phyloP scores from a whole-genome alignment of 1,140 invertebrate genomes.

The Dinothrombium tinctorium region DNA sequence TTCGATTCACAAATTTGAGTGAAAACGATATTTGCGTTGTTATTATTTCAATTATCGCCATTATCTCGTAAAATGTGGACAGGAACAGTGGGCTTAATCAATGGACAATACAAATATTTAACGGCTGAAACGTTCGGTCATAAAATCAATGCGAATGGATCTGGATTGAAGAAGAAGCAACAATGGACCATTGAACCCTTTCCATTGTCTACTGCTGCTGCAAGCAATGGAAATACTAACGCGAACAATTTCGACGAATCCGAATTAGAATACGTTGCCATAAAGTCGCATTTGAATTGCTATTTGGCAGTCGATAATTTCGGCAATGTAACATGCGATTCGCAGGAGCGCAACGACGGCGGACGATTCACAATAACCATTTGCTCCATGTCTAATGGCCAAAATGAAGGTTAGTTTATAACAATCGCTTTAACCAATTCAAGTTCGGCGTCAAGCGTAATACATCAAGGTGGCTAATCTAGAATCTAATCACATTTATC shows the following conservation, averaged over 20 bases:
- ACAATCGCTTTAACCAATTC: too few species aligned
- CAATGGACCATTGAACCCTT: conserved; percentile 68
- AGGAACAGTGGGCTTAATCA: conserved; percentile 61
- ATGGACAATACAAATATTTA: conserved; percentile 60
- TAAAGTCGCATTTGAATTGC: conserved; percentile 47
- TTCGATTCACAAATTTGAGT: too few species aligned
- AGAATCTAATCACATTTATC: too few species aligned
- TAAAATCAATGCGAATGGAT: conserved; percentile 86
- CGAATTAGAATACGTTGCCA: conserved; percentile 14
- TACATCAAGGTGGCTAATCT: too few species aligned
- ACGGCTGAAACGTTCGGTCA: conserved; percentile 95
- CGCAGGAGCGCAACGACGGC: conserved; percentile 49
- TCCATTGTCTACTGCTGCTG: conserved; percentile 18
- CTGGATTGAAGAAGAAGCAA: conserved; percentile 86
- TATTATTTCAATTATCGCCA: too few species aligned
- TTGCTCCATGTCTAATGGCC: conserved; percentile 11
- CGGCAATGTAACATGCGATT: conserved; percentile 83
- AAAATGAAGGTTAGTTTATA: conserved; percentile 1
- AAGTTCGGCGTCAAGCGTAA: too few species aligned
- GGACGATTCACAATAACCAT: conserved; percentile 63
- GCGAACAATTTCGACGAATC: conserved; percentile 4
- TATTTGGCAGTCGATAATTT: conserved; percentile 37
- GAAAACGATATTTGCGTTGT: too few species aligned
- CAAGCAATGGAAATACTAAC: conserved; percentile 23
- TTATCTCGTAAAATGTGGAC: too few species aligned